Evolutionary conservation across 2,797 vertebrate species (phyloP), one percentile per base, ranked within the genome.

Genomic region (Siniperca obscura): DNA sequence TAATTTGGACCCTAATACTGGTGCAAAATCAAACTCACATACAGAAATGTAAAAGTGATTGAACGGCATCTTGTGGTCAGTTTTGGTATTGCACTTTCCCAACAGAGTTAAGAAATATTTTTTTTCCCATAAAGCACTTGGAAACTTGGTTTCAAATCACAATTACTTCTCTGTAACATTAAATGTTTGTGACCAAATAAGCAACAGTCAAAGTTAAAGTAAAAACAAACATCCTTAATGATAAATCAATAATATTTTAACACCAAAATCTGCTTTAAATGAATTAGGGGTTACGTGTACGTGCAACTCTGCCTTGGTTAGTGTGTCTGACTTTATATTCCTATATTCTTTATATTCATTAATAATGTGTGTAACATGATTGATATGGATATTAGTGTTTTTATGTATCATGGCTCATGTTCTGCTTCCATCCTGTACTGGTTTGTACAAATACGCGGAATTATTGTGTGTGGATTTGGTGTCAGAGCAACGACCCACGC

Each of bases 51-150:
- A 22, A 40, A 1, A 68, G 40, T 11, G 56, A 13, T 55, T 34
- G 13, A 22, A 8, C 0, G 21, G 12, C 84, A 72, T 60, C 72
- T 60, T 40, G 62, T 76, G 84, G 73, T 30, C 3, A 27, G 5
- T 42, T 36, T n/a, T 10, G 21, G 65, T 64, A 42, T 25, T 57
- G 42, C 19, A 56, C 2, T 10, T 21, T 40, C 30, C 16, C 44
- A 64, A 22, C 17, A 22, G 66, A 30, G 5, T 14, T 36, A 5
- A 48, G 5, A 48, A 67, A 67, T 4, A 30, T 60, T 16, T 56
- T 48, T 7, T 11, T 21, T 50, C 7, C 25, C 22, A 22, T 62
- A n/a, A 57, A 78, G 48, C 8, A 65, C 67, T 60, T 66, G 27
- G 50, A 76, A 86, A 40, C 21, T 3, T 74, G 0, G 3, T 12